phyloP scores from a whole-genome alignment of 2,113 vertebrate species.

The Ginglymostoma cirratum region DNA sequence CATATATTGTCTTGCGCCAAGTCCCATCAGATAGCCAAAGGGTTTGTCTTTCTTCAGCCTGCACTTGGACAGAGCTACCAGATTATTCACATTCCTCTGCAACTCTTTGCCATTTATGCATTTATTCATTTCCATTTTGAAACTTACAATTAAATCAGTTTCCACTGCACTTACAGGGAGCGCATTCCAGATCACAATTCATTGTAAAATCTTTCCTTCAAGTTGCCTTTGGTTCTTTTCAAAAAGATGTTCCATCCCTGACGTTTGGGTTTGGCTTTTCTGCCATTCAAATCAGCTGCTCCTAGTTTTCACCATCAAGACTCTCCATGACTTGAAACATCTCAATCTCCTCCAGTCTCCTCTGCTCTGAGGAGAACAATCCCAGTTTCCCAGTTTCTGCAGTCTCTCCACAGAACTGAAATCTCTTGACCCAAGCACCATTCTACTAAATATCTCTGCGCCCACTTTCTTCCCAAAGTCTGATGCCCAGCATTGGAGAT shows the following conservation, averaged over 20 bases:
- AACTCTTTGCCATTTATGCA: too few relatives aligned
- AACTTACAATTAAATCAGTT: too few relatives aligned
- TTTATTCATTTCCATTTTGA: too few relatives aligned
- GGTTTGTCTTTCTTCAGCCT: too few relatives aligned
- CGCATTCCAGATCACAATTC: too few relatives aligned
- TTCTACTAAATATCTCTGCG: background rate
- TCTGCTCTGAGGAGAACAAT: background rate
- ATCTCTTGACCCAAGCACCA: background rate
- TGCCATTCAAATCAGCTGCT: background rate
- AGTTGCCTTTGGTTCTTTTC: background rate
- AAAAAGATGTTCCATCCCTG: background rate
- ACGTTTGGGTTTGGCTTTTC: background rate
- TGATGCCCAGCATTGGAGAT: background rate
- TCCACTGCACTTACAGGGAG: too few relatives aligned
- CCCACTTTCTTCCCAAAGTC: background rate
- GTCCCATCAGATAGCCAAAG: too few relatives aligned
- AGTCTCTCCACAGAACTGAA: background rate
- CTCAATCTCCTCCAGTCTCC: background rate
- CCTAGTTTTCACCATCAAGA: background rate
- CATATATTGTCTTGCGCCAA: too few relatives aligned
- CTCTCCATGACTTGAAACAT: background rate
- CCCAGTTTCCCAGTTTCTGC: background rate
- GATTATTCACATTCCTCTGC: too few relatives aligned
- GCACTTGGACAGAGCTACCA: too few relatives aligned
- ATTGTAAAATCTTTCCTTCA: background rate